These are phyloP conservation scores for Drosophila virilis DNA, from an alignment of 1,140 invertebrate genomes.

Conservation along the genomic window DNA sequence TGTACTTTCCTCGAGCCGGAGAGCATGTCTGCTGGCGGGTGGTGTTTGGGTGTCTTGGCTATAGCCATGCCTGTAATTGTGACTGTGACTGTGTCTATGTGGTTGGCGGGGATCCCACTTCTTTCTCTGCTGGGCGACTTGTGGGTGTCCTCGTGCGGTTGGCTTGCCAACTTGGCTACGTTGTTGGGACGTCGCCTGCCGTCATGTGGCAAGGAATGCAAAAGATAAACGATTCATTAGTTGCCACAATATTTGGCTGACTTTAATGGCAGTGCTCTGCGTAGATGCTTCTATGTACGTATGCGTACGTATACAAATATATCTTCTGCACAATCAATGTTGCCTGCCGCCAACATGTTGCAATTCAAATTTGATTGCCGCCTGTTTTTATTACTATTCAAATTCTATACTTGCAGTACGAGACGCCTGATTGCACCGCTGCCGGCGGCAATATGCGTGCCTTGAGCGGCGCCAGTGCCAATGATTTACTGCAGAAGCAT, in stretches of 20 bases:
- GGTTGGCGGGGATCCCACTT: neutral
- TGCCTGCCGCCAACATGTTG: slow-evolving; percentile 20
- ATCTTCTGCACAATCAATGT: slow-evolving; percentile 20
- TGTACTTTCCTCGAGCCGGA: slow-evolving; percentile 57
- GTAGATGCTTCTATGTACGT: neutral
- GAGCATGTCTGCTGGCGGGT: slow-evolving; percentile 22
- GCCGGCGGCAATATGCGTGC: slow-evolving; percentile 66
- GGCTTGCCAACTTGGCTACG: slow-evolving; percentile 59
- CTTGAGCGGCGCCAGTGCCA: slow-evolving; percentile 62
- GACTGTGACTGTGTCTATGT: slow-evolving; percentile 15
- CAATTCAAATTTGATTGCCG: slow-evolving; percentile 23
- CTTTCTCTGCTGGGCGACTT: slow-evolving; percentile 7
- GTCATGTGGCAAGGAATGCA: slow-evolving; percentile 75
- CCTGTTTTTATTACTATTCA: slow-evolving; percentile 63
- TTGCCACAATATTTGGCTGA: slow-evolving; percentile 49
- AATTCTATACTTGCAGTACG: slow-evolving; percentile 67
- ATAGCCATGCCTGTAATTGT: slow-evolving; percentile 13
- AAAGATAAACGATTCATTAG: slow-evolving; percentile 83
- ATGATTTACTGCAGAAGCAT: slow-evolving; percentile 85
- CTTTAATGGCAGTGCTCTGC: slow-evolving; percentile 31
- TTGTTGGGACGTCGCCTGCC: slow-evolving; percentile 55
- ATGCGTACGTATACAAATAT: neutral
- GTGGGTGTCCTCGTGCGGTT: slow-evolving; percentile 68
- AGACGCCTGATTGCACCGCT: slow-evolving; percentile 62
- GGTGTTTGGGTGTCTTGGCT: slow-evolving; percentile 6